Percentiles rank a stretch among this genome's conserved stretches.
These are phyloP conservation scores for Drosophila fulvimacula DNA, from an alignment of 2,888 invertebrate species.

Conservation along the genomic window DNA sequence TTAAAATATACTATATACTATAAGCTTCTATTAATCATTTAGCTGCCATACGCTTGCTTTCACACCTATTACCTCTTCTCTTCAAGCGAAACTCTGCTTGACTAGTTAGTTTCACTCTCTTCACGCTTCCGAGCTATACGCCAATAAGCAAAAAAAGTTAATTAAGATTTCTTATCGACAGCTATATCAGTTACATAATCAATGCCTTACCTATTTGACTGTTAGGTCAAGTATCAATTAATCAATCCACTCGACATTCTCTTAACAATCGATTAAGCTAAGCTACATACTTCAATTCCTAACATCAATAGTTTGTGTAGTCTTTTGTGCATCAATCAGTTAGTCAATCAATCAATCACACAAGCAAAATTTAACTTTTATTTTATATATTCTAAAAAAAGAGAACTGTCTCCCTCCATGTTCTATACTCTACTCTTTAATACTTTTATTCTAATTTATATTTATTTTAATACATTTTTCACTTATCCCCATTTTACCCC, in stretches of 20 bases:
- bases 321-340: background rate
- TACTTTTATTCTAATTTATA: background rate
- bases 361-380: no score
- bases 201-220: background rate
- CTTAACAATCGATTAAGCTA: background rate
- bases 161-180: background rate
- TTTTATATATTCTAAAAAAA: background rate
- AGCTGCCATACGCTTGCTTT: background rate
- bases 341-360: background rate
- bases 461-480: background rate
- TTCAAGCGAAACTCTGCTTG: background rate
- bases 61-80: background rate
- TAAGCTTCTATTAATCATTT: background rate
- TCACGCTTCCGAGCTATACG: background rate
- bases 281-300: background rate
- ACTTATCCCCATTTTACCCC: background rate
- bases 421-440: no score
- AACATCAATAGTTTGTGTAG: background rate
- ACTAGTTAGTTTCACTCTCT: background rate
- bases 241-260: background rate
- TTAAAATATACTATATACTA: background rate
- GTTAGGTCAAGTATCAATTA: background rate
- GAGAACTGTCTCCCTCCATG: background rate
- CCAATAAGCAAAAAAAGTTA: background rate
- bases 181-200: background rate